These are phyloP conservation scores for Thaleichthys pacificus DNA, from an alignment of 2,797 vertebrate species.

Conservation along the genomic window DNA sequence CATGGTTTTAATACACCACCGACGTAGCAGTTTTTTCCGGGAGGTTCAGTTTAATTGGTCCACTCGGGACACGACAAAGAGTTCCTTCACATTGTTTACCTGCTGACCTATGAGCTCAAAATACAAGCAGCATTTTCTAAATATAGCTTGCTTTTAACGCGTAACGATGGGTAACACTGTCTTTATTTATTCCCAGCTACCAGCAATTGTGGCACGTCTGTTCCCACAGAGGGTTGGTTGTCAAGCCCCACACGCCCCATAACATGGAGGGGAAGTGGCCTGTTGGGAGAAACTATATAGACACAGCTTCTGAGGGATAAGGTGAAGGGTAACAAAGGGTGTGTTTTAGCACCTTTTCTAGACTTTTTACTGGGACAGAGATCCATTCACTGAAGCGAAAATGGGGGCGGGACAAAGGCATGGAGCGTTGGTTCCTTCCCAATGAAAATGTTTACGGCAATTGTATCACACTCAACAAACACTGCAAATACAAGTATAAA, in stretches of 20 bases:
- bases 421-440: not conserved
- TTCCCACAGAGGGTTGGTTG: slow-evolving; percentile 39
- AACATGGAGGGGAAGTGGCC: slow-evolving; percentile 43
- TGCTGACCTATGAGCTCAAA: slow-evolving; percentile 25
- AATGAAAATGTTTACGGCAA: not conserved
- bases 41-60: slow-evolving; percentile 57
- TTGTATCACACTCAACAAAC: slow-evolving; percentile 3
- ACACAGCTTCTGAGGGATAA: slow-evolving; percentile 47
- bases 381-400: slow-evolving; percentile 41
- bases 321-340: slow-evolving; percentile 38
- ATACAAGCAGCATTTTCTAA: slow-evolving; percentile 51
- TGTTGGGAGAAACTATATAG: slow-evolving; percentile 29
- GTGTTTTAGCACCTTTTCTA: slow-evolving; percentile 21
- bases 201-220: slow-evolving; percentile 30
- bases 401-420: slow-evolving; percentile 24
- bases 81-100: slow-evolving; percentile 36
- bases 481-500: slow-evolving; percentile 3
- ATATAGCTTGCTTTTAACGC: slow-evolving; percentile 44
- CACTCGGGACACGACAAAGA: slow-evolving; percentile 46
- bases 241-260: slow-evolving; percentile 26
- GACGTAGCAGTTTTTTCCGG: not conserved
- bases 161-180: slow-evolving; percentile 41
- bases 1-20: not conserved
- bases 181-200: slow-evolving; percentile 38
- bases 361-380: slow-evolving; percentile 39